phyloP scores from a whole-genome alignment of 2,797 vertebrate species.

The Chaunax sp. region DNA sequence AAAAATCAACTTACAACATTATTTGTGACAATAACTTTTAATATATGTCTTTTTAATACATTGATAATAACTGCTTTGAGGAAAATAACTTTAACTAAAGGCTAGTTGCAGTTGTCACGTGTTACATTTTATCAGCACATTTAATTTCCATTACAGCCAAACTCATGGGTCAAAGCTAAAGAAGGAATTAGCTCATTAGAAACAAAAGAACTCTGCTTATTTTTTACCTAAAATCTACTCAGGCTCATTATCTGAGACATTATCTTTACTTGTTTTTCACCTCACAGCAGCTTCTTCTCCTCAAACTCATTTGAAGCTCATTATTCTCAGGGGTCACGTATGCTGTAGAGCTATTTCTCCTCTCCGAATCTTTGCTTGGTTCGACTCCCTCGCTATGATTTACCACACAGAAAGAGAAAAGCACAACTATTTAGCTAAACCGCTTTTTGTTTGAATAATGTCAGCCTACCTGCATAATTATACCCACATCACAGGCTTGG shows the following conservation, averaged over 20 bases:
- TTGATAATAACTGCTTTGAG: too few relatives aligned
- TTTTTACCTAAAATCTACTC: too few relatives aligned
- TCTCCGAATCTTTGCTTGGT: slow-evolving; percentile 12
- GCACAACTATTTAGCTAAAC: slow-evolving; percentile 58
- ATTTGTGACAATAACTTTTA: too few relatives aligned
- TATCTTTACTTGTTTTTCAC: slow-evolving; percentile 22
- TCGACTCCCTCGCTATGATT: slow-evolving; percentile 18
- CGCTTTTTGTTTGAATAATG: slow-evolving; percentile 62
- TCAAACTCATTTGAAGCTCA: slow-evolving; percentile 45
- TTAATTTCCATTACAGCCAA: too few relatives aligned
- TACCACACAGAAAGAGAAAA: slow-evolving; percentile 15
- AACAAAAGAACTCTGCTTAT: too few relatives aligned
- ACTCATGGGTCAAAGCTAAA: too few relatives aligned
- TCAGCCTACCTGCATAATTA: slow-evolving; percentile 65
- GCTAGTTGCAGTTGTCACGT: too few relatives aligned
- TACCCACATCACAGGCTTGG: slow-evolving; percentile 55
- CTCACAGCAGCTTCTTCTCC: slow-evolving; percentile 6
- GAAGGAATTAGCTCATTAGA: too few relatives aligned
- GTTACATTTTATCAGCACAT: too few relatives aligned
- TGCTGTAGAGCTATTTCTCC: slow-evolving; percentile 6
- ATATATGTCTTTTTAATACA: too few relatives aligned
- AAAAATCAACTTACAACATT: too few relatives aligned
- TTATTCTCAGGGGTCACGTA: slow-evolving; percentile 34
- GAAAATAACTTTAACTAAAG: too few relatives aligned
- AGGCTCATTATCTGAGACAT: slow-evolving; percentile 35